Evolutionary conservation across 2,113 vertebrate species (phyloP), one percentile per base, ranked within the genome.

Genomic region (Epinephelus fuscoguttatus): DNA sequence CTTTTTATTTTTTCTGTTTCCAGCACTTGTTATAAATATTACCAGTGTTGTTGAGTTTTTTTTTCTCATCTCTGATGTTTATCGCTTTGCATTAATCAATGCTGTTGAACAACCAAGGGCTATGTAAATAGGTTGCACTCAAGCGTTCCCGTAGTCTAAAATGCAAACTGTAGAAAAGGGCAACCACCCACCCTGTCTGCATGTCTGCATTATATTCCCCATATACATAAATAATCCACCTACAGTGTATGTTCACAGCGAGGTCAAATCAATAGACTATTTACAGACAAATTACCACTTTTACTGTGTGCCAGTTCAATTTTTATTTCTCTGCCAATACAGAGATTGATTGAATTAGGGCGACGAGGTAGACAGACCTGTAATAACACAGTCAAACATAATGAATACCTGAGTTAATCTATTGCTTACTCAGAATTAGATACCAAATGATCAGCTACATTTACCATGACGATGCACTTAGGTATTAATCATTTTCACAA

Each of bases 1-100:
- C 86, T 84, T 90, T 87, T 75, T 88, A 27, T 55, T 83, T 89
- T 88, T 91, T 90, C 57, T 72, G 75, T 91, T 91, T 89, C 86
- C 90, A 92, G 75, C 94, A 87, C 75, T 84, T 88, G 74, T 90
- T 72, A 10, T 63, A 60, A 89, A 71, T 75, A 70, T 84, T 75
- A 83, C 71, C 75, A 87, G 87, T 89, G 87, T 80, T 89, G 80
- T 27, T 79, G 81, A 88, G 4, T 81, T 80, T 73, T 77, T 84
- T 69, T 76, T 76, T 57, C 59, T 45, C 47, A 67, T 59, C 69
- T 85, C 80, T 60, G 25, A 71, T 77, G 17, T 80, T 70, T 78
- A 82, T 86, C 63, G 13, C 76, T 71, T 77, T 13, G 71, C 37
- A 78, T 72, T 37, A 84, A 75, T 70, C 30, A 37, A 63, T 70